Conservation (phyloP, 2,888 invertebrate genomes). For the Acanthoscelides obtectus region DNA sequence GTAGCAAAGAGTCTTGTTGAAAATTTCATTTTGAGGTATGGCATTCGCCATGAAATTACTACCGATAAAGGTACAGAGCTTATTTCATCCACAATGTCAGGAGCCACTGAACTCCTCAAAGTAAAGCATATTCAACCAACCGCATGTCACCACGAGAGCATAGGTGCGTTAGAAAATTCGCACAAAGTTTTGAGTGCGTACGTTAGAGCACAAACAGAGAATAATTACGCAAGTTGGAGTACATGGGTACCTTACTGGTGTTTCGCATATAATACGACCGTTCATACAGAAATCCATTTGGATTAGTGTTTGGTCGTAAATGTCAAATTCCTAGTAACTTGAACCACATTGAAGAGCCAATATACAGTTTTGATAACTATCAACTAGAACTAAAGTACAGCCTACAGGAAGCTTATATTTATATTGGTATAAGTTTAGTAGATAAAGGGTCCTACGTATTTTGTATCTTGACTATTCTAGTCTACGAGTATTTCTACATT, state of each 20-base stretch:
- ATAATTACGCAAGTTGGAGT: conserved; percentile 15
- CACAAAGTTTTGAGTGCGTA: conserved; percentile 20
- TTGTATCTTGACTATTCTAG: no score
- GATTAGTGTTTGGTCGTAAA: conserved; percentile 20
- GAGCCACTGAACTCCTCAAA: not conserved
- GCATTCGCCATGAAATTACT: not conserved
- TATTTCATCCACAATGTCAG: not conserved
- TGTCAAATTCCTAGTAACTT: conserved; percentile 17
- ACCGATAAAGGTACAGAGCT: conserved; percentile 1
- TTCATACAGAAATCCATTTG: conserved; percentile 23
- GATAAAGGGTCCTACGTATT: no score
- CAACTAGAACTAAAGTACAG: conserved; percentile 23
- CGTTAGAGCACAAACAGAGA: conserved; percentile 13
- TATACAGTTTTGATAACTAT: conserved; percentile 21
- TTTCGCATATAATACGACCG: conserved; percentile 25
- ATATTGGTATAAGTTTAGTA: no score
- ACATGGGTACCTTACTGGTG: conserved; percentile 23
- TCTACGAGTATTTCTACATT: no score
- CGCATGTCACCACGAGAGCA: conserved; percentile 12
- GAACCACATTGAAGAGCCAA: conserved; percentile 10
- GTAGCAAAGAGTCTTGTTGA: not conserved
- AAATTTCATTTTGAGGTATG: conserved; percentile 1
- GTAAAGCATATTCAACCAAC: no score
- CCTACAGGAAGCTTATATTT: conserved; percentile 10
- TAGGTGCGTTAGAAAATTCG: conserved; percentile 19